Evolutionary conservation across 2,113 vertebrate species (phyloP).

Genomic region (Misgurnus mizolepis): DNA sequence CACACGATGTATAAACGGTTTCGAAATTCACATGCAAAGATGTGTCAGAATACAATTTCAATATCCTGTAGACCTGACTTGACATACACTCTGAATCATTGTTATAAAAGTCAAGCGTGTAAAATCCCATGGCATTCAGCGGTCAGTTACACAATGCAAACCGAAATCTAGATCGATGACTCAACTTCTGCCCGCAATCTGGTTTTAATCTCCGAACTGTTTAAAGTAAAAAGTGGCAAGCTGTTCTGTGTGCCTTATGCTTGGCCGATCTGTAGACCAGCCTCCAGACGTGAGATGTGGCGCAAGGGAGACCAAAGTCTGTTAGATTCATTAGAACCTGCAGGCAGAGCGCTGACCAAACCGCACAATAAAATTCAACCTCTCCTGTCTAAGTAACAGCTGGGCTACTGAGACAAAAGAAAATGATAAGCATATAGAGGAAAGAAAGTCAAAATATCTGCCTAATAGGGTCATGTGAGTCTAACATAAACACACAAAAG

Average conservation of each 20-base stretch:
- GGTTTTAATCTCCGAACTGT: slow-evolving; percentile 41
- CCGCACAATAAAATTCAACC: not conserved
- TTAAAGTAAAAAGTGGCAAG: slow-evolving; percentile 16
- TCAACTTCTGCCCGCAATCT: slow-evolving; percentile 45
- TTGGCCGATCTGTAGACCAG: slow-evolving; percentile 29
- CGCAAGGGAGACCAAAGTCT: slow-evolving; percentile 26
- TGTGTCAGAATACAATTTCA: not conserved
- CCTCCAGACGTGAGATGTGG: slow-evolving; percentile 6
- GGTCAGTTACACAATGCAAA: slow-evolving; percentile 30
- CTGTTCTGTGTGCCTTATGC: slow-evolving; percentile 29
- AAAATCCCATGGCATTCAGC: slow-evolving; percentile 6
- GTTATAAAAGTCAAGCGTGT: not conserved
- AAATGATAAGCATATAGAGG: not conserved
- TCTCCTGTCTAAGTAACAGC: not conserved
- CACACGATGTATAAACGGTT: not conserved
- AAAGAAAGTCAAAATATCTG: not conserved
- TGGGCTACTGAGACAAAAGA: not conserved
- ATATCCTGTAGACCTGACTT: slow-evolving; percentile 10
- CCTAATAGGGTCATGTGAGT: not conserved
- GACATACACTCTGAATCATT: slow-evolving; percentile 20
- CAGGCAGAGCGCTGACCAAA: slow-evolving; percentile 11
- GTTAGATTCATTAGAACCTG: slow-evolving; percentile 37
- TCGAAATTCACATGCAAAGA: not conserved
- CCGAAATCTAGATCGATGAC: slow-evolving; percentile 30
- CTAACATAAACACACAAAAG: not conserved